Evolutionary conservation across 2,888 invertebrate species (phyloP).

Genomic region (Lypha dubia): DNA sequence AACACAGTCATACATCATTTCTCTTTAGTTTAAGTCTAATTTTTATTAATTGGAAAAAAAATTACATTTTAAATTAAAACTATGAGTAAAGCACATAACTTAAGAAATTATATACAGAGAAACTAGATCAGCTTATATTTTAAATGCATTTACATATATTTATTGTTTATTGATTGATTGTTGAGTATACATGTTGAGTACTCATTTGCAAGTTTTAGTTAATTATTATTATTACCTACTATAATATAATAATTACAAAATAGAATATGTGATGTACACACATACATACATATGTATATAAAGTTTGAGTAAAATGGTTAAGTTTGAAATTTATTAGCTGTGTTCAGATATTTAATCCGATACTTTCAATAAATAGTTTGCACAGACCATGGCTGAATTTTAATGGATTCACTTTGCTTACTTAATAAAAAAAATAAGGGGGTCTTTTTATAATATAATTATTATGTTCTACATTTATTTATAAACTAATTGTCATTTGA

Average conservation of each 20-base stretch:
- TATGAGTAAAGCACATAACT: constrained; percentile 38
- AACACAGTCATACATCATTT: background rate
- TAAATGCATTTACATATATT: constrained; percentile 26
- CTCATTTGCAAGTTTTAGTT: background rate
- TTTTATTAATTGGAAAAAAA: constrained; percentile 48
- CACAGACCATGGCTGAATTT: background rate
- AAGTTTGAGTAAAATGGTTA: too few species aligned
- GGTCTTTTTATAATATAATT: too few species aligned
- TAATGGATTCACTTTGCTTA: background rate
- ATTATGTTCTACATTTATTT: background rate
- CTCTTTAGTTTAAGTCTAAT: constrained; percentile 42
- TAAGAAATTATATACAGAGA: constrained; percentile 64
- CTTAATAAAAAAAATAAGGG: too few species aligned
- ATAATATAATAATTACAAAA: too few species aligned
- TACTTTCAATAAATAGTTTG: background rate
- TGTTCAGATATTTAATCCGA: too few species aligned
- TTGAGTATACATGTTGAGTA: background rate
- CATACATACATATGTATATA: too few species aligned
- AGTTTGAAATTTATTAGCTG: too few species aligned
- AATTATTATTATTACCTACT: background rate
- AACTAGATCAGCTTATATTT: constrained; percentile 40
- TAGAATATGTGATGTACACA: background rate
- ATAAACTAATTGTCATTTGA: constrained; percentile 9
- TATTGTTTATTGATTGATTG: background rate
- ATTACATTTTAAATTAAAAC: constrained; percentile 35